These are phyloP conservation scores for Mesocentrotus franciscanus DNA, from an alignment of 53 echinoderm and acorn worm species.

Conservation along the genomic window DNA sequence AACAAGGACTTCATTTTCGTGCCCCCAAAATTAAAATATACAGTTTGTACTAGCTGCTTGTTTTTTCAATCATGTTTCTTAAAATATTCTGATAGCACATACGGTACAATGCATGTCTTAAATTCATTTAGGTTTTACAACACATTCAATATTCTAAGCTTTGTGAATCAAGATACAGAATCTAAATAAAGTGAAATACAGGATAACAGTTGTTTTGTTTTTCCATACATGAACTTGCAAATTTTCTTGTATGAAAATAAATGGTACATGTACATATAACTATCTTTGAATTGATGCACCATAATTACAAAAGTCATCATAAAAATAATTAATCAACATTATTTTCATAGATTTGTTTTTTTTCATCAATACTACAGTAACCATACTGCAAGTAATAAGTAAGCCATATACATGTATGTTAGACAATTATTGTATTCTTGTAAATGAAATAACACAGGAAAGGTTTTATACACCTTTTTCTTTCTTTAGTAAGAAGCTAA, in stretches of 20 bases:
- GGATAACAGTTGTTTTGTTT: too few species aligned
- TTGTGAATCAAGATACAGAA: too few species aligned
- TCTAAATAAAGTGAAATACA: too few species aligned
- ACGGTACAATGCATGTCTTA: not conserved
- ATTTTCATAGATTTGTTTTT: not conserved
- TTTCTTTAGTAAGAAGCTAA: too few species aligned
- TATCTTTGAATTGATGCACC: not conserved
- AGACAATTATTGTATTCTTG: too few species aligned
- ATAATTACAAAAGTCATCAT: not conserved
- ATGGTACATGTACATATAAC: not conserved
- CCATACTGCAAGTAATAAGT: too few species aligned
- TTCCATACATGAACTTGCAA: too few species aligned
- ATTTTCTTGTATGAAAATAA: not conserved
- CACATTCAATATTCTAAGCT: not conserved
- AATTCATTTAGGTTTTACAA: not conserved
- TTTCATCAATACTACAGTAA: not conserved
- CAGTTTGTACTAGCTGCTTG: not conserved
- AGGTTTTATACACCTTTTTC: too few species aligned
- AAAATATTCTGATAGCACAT: not conserved
- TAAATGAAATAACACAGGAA: too few species aligned
- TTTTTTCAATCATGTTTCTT: not conserved
- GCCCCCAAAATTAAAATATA: not conserved
- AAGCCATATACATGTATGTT: too few species aligned
- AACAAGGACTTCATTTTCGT: not conserved
- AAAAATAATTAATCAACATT: not conserved